These are phyloP conservation scores for Thaumetopoea pityocampa DNA, from an alignment of 1,140 invertebrate genomes.

Conservation along the genomic window DNA sequence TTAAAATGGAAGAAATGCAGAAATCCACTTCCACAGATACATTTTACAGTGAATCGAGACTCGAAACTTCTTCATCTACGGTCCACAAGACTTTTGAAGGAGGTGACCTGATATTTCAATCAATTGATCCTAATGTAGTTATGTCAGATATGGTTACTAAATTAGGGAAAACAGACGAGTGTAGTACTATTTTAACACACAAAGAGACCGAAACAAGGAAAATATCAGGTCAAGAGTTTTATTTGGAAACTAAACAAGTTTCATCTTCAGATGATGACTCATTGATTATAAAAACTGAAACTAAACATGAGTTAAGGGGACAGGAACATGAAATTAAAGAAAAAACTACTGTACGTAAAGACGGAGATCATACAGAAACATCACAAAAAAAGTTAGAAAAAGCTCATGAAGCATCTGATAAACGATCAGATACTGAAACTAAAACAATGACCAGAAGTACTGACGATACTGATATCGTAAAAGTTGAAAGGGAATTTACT, in stretches of 20 bases:
- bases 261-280: conserved; percentile 72
- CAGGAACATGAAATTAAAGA: conserved; percentile 71
- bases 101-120: conserved; percentile 57
- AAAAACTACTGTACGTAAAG: conserved; percentile 60
- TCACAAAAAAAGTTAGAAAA: conserved; percentile 67
- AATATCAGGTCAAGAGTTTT: conserved; percentile 71
- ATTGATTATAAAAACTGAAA: conserved; percentile 70
- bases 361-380: conserved; percentile 68
- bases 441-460: conserved; percentile 66
- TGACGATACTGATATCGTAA: conserved; percentile 61
- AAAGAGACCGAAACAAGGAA: conserved; percentile 72
- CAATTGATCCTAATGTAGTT: conserved; percentile 55
- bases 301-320: conserved; percentile 63
- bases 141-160: conserved; percentile 66
- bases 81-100: conserved; percentile 60
- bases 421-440: conserved; percentile 66
- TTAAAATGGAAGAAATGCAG: conserved; percentile 62
- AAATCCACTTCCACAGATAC: conserved; percentile 52
- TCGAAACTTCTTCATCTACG: conserved; percentile 63
- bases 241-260: conserved; percentile 67
- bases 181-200: conserved; percentile 63
- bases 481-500: conserved; percentile 64
- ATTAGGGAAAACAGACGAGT: conserved; percentile 50
- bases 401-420: conserved; percentile 67
- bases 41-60: conserved; percentile 54